These are phyloP conservation scores for Urosaurus nigricauda DNA, from an alignment of 2,797 vertebrate genomes.

Conservation along the genomic window DNA sequence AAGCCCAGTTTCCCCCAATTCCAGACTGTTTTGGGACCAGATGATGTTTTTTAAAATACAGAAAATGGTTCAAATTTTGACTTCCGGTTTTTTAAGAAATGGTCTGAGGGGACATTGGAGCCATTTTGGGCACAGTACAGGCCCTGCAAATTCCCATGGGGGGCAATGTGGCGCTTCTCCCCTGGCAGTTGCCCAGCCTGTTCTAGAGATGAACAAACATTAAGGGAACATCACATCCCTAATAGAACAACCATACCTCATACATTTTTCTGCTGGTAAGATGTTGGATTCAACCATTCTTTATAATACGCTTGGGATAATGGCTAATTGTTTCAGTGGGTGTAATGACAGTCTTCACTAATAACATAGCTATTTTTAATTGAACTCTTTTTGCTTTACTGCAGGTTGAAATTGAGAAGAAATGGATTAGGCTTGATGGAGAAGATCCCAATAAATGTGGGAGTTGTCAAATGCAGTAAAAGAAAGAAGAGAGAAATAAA, in stretches of 20 bases:
- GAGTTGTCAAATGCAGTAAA: conserved; percentile 90
- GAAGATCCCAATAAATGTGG: conserved; percentile 87
- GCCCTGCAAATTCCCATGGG: too few species aligned
- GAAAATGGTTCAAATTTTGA: too few species aligned
- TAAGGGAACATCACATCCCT: background rate
- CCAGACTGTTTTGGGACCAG: too few species aligned
- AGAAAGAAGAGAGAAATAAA: conserved; percentile 34
- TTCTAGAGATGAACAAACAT: background rate
- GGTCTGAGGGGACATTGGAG: too few species aligned
- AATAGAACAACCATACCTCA: background rate
- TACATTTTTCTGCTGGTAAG: background rate
- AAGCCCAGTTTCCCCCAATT: too few species aligned
- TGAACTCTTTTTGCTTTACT: conserved; percentile 55
- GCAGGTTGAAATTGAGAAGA: conserved; percentile 97
- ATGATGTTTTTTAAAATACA: too few species aligned
- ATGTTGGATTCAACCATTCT: background rate
- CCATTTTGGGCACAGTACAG: too few species aligned
- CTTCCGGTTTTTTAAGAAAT: too few species aligned
- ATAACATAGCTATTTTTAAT: conserved; percentile 42
- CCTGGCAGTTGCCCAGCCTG: too few species aligned
- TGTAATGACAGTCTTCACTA: conserved; percentile 41
- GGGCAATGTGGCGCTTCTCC: too few species aligned
- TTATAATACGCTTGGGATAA: background rate
- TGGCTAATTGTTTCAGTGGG: background rate
- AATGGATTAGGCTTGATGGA: conserved; percentile 88